Percentiles rank a stretch among this genome's conserved stretches.
phyloP scores from a whole-genome alignment of 2,888 invertebrate genomes.

The Hoplodrina blanda region DNA sequence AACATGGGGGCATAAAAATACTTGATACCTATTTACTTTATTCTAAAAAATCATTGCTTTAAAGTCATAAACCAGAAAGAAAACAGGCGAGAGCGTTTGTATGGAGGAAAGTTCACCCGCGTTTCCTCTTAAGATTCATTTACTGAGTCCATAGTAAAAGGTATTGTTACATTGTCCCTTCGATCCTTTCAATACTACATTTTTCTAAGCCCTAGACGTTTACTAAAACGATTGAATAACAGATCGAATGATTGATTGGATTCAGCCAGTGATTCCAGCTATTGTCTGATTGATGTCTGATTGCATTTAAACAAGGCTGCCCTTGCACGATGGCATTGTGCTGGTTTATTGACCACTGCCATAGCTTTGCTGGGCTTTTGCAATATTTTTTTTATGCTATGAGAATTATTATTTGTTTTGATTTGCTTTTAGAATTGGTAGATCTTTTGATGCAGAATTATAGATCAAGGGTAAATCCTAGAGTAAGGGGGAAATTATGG shows the following conservation, averaged over 20 bases:
- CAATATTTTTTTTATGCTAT: slow-evolving; percentile 14
- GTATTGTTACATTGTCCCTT: background rate
- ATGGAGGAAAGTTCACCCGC: too few species aligned
- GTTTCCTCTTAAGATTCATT: too few species aligned
- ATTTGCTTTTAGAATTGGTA: background rate
- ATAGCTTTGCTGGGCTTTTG: slow-evolving; percentile 8
- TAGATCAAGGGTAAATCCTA: too few species aligned
- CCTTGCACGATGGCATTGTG: slow-evolving; percentile 67
- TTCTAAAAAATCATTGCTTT: too few species aligned
- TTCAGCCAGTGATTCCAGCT: slow-evolving; percentile 36
- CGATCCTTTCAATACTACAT: background rate
- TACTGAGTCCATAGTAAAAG: too few species aligned
- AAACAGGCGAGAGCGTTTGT: too few species aligned
- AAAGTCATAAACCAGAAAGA: too few species aligned
- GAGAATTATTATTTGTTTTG: slow-evolving; percentile 1
- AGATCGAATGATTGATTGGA: slow-evolving; percentile 53
- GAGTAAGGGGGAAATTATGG: too few species aligned
- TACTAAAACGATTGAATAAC: slow-evolving; percentile 15
- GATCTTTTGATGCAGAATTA: too few species aligned
- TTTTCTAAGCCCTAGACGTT: background rate
- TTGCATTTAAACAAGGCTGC: slow-evolving; percentile 67
- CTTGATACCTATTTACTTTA: too few species aligned
- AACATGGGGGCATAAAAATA: too few species aligned
- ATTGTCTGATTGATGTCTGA: slow-evolving; percentile 52
- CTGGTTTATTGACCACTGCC: slow-evolving; percentile 64